Evolutionary conservation across 2,113 vertebrate genomes (phyloP).

Genomic region (Tetrao urogallus): DNA sequence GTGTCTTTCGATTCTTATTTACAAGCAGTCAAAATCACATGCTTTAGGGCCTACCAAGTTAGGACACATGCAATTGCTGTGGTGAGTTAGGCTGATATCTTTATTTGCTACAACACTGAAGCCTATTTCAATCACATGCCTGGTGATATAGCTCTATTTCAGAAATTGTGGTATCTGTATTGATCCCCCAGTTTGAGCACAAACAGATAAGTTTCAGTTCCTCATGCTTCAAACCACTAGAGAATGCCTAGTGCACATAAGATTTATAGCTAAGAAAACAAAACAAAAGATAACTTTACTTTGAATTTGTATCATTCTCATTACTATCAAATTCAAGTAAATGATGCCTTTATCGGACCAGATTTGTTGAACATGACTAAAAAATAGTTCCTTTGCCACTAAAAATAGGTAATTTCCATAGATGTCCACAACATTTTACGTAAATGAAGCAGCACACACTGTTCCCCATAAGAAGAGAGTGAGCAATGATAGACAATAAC

Average conservation of each 20-base stretch:
- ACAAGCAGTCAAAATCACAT: not conserved
- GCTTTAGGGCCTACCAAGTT: not conserved
- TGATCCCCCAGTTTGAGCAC: not conserved
- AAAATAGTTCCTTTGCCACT: not conserved
- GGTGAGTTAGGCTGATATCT: not conserved
- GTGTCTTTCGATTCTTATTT: not conserved
- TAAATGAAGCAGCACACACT: not conserved
- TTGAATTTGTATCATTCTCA: not conserved
- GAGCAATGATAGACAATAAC: rapidly evolving
- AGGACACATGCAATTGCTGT: not conserved
- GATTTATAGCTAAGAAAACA: not conserved
- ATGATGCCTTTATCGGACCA: not conserved
- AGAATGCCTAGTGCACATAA: not conserved
- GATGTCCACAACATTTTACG: not conserved
- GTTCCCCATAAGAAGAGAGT: not conserved
- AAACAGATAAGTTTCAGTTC: not conserved
- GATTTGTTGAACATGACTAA: not conserved
- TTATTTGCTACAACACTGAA: not conserved
- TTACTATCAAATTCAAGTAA: not conserved
- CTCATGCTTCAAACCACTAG: not conserved
- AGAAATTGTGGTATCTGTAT: not conserved
- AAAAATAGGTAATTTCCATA: not conserved
- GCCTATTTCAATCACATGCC: not conserved
- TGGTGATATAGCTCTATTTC: not conserved
- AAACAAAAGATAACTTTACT: not conserved